phyloP scores from a whole-genome alignment of 2,888 invertebrate species.

The Spatulosminthurus flaviceps region DNA sequence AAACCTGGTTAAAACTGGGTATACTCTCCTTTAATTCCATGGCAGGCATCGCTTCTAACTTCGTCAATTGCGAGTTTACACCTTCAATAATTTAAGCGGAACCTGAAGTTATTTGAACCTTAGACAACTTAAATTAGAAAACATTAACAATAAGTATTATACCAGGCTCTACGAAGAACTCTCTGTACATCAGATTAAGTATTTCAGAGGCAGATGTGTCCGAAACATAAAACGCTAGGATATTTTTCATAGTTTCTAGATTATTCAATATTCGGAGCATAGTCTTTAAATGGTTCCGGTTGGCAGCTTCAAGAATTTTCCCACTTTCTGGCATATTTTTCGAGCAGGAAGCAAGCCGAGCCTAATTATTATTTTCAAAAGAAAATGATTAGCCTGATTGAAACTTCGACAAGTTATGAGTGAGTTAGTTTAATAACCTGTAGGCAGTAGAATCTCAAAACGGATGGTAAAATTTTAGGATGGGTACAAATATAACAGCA shows the following conservation, averaged over 20 bases:
- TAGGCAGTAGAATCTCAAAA: slow-evolving; percentile 32
- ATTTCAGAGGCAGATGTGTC: slow-evolving; percentile 10
- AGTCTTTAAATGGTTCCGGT: slow-evolving; percentile 34
- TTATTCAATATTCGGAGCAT: slow-evolving; percentile 32
- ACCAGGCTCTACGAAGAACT: slow-evolving; percentile 39
- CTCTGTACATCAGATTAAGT: slow-evolving; percentile 13
- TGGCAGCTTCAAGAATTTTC: slow-evolving; percentile 29
- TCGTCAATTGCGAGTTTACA: slow-evolving; percentile 27
- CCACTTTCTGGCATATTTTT: slow-evolving; percentile 11
- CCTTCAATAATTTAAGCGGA: slow-evolving; percentile 3
- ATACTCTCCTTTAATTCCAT: slow-evolving; percentile 27
- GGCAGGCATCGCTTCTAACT: slow-evolving; percentile 41
- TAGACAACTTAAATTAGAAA: too few relatives aligned
- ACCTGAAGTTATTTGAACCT: too few relatives aligned
- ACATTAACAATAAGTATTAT: not conserved
- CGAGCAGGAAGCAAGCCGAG: slow-evolving; percentile 32
- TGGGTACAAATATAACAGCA: slow-evolving; percentile 37
- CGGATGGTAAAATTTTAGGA: slow-evolving; percentile 32
- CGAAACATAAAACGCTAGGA: slow-evolving; percentile 6
- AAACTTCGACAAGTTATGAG: too few relatives aligned
- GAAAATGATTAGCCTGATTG: too few relatives aligned
- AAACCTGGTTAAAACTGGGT: slow-evolving; percentile 30
- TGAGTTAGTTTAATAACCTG: slow-evolving; percentile 21
- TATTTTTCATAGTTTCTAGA: not conserved
- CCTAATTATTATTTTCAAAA: slow-evolving; percentile 1